Conservation (phyloP, 2,888 invertebrate species). For the Phoenoteleia sp. region DNA sequence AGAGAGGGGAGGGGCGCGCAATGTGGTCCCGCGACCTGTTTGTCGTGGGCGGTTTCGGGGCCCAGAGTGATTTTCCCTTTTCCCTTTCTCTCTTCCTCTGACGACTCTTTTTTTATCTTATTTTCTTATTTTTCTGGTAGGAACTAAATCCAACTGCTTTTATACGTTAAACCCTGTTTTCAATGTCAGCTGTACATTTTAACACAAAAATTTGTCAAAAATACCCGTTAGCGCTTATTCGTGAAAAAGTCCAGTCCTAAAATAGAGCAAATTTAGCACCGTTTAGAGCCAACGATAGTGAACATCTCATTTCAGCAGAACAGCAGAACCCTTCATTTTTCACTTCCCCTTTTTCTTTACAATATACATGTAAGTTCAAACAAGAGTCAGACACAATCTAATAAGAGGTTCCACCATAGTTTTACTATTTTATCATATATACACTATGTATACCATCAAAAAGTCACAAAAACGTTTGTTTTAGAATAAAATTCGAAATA, state of each 20-base stretch:
- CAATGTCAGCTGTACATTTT: constrained; percentile 41
- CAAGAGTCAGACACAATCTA: not conserved
- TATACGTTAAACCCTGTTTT: constrained; percentile 70
- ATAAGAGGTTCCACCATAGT: not conserved
- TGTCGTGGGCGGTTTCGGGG: too few species aligned
- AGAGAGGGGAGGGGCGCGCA: too few species aligned
- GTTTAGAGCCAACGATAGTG: constrained; percentile 22
- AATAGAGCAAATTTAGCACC: constrained; percentile 35
- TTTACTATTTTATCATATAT: constrained; percentile 14
- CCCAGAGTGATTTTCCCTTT: constrained; percentile 27
- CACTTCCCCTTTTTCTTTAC: not conserved
- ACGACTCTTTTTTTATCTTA: not conserved
- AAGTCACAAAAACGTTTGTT: not conserved
- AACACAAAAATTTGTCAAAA: constrained; percentile 24
- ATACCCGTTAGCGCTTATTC: not conserved
- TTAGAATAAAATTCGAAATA: not conserved
- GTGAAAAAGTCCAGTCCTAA: constrained; percentile 46
- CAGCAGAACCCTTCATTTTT: not conserved
- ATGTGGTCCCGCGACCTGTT: too few species aligned
- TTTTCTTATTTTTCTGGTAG: constrained; percentile 75
- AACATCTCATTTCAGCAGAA: constrained; percentile 14
- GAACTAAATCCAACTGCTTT: constrained; percentile 82
- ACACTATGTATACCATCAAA: constrained; percentile 30
- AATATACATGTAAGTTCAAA: constrained; percentile 4
- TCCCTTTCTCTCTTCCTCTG: not conserved